Percentiles rank a stretch among this genome's conserved stretches.
These are phyloP conservation scores for Luehdorfia chinensis DNA, from an alignment of 1,140 invertebrate species.

Conservation along the genomic window DNA sequence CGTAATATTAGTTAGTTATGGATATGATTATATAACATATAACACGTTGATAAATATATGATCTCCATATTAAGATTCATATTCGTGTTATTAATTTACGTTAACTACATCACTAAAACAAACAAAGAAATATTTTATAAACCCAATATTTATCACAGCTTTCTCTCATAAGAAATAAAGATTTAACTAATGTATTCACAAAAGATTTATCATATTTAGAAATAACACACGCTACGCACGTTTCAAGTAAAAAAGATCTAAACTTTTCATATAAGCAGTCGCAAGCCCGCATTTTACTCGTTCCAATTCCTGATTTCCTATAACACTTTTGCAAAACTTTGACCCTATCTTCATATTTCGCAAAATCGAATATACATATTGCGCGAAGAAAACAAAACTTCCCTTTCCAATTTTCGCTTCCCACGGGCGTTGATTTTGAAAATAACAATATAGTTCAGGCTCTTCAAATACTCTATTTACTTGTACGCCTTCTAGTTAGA, in stretches of 20 bases:
- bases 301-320: conserved; percentile 25
- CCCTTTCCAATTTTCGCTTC: conserved; percentile 21
- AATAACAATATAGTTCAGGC: conserved; percentile 10
- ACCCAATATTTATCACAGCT: no score
- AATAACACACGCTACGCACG: not conserved
- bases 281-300: conserved; percentile 24
- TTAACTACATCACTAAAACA: no score
- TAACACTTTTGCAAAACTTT: conserved; percentile 23
- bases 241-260: conserved; percentile 8
- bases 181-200: conserved; percentile 8
- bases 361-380: conserved; percentile 23
- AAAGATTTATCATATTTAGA: conserved; percentile 6
- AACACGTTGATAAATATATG: no score
- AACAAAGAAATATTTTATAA: no score
- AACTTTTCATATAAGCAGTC: conserved; percentile 16
- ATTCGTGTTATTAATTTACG: no score
- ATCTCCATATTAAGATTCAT: no score
- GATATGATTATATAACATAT: no score
- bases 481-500: not conserved
- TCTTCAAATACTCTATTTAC: conserved; percentile 8
- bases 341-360: conserved; percentile 27
- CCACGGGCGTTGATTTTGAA: conserved; percentile 12
- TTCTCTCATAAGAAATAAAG: no score
- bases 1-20: no score
- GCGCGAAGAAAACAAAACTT: conserved; percentile 23